Percentiles rank a stretch among this genome's conserved stretches.
Conservation (phyloP, 2,113 vertebrate genomes). For the Mionectes macconnelli region DNA sequence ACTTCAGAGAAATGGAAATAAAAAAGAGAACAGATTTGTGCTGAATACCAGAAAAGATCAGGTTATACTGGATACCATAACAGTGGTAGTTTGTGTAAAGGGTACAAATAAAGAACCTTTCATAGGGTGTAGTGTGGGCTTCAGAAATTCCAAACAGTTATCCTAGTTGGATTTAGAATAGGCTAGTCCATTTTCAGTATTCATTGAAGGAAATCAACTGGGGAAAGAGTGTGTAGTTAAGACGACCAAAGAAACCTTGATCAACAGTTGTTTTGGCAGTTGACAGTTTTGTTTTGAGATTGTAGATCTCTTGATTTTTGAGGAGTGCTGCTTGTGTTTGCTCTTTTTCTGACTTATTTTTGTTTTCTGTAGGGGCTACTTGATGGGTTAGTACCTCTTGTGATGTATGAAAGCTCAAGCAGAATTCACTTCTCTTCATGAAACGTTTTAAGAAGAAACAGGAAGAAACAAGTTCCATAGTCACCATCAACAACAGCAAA, state of each 20-base stretch:
- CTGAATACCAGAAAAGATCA: not conserved
- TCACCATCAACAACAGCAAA: not conserved
- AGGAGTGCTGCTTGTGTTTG: not conserved
- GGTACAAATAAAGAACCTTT: not conserved
- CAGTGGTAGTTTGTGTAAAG: not conserved
- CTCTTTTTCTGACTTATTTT: not conserved
- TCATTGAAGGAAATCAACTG: not conserved
- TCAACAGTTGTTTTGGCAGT: not conserved
- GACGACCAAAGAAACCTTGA: not conserved
- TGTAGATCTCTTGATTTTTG: not conserved
- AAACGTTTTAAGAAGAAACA: conserved; percentile 33
- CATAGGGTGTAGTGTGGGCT: not conserved
- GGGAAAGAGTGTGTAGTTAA: not conserved
- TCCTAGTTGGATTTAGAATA: not conserved
- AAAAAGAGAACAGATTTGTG: not conserved
- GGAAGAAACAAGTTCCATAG: not conserved
- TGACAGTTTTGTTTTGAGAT: not conserved
- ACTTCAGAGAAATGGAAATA: not conserved
- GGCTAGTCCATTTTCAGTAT: not conserved
- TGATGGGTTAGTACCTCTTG: conserved; percentile 85
- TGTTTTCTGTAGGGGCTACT: conserved; percentile 85
- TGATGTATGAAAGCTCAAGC: not conserved
- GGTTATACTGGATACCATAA: not conserved
- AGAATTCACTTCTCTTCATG: conserved; percentile 40
- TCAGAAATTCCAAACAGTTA: not conserved